Evolutionary conservation across 2,888 invertebrate genomes (phyloP).

Genomic region (Drosophila demipolita): DNA sequence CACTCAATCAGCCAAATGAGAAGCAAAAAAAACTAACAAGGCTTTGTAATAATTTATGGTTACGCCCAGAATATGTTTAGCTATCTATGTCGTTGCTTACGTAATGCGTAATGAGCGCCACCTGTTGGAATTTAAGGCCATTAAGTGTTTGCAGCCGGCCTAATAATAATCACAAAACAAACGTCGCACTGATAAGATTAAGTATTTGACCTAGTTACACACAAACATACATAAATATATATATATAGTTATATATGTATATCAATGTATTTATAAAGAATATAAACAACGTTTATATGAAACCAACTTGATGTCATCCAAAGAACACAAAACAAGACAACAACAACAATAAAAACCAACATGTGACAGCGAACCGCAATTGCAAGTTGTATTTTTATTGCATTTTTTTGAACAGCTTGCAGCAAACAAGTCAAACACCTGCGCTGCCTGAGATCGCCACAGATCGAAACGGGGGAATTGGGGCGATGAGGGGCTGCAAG

Average conservation of each 20-base stretch:
- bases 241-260: conserved; percentile 3
- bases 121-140: conserved; percentile 46
- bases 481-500: conserved; percentile 2
- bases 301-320: conserved; percentile 15
- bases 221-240: conserved; percentile 4
- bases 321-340: conserved; percentile 8
- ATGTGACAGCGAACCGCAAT: conserved; percentile 48
- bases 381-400: conserved; percentile 49
- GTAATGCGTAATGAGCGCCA: conserved; percentile 25
- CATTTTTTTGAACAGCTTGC: conserved; percentile 49
- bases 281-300: not conserved
- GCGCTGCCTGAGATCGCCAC: conserved; percentile 27
- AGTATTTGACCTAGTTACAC: conserved; percentile 55
- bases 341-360: conserved; percentile 13
- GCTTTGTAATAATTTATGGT: not conserved
- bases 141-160: conserved; percentile 40
- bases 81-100: not conserved
- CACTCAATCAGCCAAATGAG: not conserved
- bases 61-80: not conserved
- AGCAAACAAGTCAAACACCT: conserved; percentile 67
- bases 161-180: conserved; percentile 33
- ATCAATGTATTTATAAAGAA: not conserved
- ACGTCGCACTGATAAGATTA: conserved; percentile 58
- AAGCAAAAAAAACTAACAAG: not conserved
- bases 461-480: conserved; percentile 2